Conservation (phyloP, 2,797 vertebrate genomes). For the Cossypha heuglini region DNA sequence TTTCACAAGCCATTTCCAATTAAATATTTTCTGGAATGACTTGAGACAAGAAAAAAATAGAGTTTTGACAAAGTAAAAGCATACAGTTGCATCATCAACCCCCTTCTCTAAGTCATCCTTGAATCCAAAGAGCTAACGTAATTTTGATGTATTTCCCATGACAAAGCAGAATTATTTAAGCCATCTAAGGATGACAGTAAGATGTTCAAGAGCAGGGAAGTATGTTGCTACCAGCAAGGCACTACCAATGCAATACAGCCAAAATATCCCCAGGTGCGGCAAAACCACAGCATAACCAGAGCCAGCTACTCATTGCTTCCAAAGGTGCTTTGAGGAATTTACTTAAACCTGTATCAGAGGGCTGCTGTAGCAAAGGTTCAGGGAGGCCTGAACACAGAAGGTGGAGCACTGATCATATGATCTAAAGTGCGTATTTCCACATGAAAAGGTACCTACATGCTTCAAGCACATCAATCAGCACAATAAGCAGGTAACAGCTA, state of each 20-base stretch:
- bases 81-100: background rate
- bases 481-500: background rate
- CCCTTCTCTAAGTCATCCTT: background rate
- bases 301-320: background rate
- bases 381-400: background rate
- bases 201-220: background rate
- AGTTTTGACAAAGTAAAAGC: background rate
- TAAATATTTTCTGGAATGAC: background rate
- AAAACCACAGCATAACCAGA: background rate
- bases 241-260: background rate
- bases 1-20: background rate
- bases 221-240: background rate
- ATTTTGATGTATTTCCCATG: background rate
- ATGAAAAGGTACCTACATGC: rapidly evolving
- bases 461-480: background rate
- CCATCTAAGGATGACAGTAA: background rate
- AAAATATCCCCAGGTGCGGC: background rate
- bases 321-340: background rate
- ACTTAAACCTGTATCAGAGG: background rate
- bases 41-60: background rate
- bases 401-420: background rate
- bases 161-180: constrained; percentile 27
- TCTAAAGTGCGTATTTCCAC: background rate
- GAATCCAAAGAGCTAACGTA: background rate
- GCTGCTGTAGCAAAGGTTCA: background rate